These are phyloP conservation scores for Emydura subglobosa DNA, from an alignment of 2,113 vertebrate species.

Conservation along the genomic window DNA sequence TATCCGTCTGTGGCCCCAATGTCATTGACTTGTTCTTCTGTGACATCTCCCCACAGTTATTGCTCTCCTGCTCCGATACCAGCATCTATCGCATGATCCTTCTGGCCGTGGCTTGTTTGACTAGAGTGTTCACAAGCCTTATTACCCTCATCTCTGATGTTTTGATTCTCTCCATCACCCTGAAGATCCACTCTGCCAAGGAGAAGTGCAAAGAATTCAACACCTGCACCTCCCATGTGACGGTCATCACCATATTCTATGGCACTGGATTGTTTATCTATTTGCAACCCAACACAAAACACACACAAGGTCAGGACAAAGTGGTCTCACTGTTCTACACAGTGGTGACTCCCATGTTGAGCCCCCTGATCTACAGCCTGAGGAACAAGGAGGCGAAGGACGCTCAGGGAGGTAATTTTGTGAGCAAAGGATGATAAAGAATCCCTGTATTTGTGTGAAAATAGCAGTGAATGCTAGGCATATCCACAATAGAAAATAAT, in stretches of 20 bases:
- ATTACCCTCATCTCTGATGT: constrained; percentile 51
- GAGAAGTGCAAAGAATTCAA: constrained; percentile 60
- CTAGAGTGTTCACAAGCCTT: neutral
- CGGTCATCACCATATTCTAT: constrained; percentile 23
- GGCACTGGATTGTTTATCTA: constrained; percentile 38
- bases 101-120: neutral
- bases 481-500: too few species aligned
- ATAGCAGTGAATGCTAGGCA: too few species aligned
- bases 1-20: constrained; percentile 50
- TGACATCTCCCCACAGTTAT: constrained; percentile 34
- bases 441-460: too few species aligned
- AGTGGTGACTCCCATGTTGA: constrained; percentile 60
- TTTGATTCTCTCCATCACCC: constrained; percentile 51
- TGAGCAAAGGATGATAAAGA: too few species aligned
- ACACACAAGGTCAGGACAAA: constrained; percentile 35
- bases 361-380: constrained; percentile 69
- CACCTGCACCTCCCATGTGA: constrained; percentile 64
- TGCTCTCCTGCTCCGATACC: neutral
- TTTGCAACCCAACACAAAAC: constrained; percentile 47
- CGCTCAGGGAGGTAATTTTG: neutral
- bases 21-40: constrained; percentile 29
- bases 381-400: constrained; percentile 69
- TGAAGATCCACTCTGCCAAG: constrained; percentile 22
- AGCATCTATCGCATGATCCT: neutral
- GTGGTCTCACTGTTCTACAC: constrained; percentile 52